A percentile compares a stretch with the other conserved stretches of the same genome.
phyloP scores from a whole-genome alignment of 2,113 vertebrate genomes.

The Muntiacus reevesi region DNA sequence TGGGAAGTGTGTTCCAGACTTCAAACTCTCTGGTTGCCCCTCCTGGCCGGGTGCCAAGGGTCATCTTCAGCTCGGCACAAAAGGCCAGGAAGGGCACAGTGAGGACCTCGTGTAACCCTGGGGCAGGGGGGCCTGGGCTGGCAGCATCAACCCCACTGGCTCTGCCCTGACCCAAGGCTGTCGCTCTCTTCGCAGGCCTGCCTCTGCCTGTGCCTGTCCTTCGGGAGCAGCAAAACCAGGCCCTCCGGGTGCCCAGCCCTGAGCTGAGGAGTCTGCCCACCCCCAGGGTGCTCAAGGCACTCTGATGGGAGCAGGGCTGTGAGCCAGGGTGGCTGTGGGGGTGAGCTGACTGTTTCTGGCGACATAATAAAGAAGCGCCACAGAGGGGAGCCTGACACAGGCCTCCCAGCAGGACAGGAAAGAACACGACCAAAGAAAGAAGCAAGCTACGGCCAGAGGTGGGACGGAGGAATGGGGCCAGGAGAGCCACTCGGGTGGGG shows the following conservation, averaged over 20 bases:
- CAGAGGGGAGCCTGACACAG: background rate
- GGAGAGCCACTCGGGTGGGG: background rate
- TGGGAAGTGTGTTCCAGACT: background rate
- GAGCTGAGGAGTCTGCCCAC: background rate
- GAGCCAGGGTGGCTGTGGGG: background rate
- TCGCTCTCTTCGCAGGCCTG: background rate
- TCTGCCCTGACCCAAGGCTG: background rate
- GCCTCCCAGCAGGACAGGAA: background rate
- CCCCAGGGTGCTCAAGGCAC: background rate
- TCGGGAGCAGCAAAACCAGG: background rate
- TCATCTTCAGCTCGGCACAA: background rate
- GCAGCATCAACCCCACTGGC: rapidly evolving
- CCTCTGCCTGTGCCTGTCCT: background rate
- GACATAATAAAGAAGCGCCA: background rate
- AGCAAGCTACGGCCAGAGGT: rapidly evolving
- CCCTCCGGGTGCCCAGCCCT: background rate
- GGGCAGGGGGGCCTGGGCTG: background rate
- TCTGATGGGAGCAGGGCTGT: background rate
- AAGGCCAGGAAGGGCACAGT: background rate
- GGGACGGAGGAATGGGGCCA: rapidly evolving
- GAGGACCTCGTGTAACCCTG: background rate
- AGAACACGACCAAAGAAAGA: rapidly evolving
- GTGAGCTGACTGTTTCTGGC: rapidly evolving
- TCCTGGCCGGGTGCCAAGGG: background rate
- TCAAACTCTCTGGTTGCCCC: background rate